These are phyloP conservation scores for Allolobophora icterica DNA, from an alignment of 2,888 invertebrate genomes.

Conservation along the genomic window DNA sequence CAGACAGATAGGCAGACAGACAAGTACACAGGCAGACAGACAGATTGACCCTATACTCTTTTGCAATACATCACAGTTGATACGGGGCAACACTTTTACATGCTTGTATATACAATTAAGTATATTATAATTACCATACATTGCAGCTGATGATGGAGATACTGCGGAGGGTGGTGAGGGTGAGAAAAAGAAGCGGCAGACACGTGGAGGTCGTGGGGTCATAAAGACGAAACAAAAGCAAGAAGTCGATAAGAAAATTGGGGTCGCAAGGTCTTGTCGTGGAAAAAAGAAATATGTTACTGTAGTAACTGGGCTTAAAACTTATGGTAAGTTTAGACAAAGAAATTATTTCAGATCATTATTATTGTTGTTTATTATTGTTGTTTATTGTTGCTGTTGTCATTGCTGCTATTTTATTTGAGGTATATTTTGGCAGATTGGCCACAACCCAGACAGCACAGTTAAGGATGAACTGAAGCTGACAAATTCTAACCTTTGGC, in stretches of 20 bases:
- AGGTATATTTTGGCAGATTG: background rate
- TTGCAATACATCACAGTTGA: background rate
- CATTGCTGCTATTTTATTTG: background rate
- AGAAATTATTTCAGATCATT: background rate
- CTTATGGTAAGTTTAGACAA: constrained; percentile 77
- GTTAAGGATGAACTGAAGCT: too few species aligned
- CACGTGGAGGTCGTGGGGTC: constrained; percentile 94
- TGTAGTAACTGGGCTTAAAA: constrained; percentile 91
- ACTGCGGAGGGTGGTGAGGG: constrained; percentile 67
- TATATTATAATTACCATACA: background rate
- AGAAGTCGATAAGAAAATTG: constrained; percentile 62
- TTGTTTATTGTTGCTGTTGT: too few species aligned
- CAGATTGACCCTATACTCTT: too few species aligned
- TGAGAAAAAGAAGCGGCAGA: constrained; percentile 94
- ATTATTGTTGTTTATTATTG: background rate
- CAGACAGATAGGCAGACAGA: background rate
- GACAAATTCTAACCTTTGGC: too few species aligned
- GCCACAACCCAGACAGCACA: too few species aligned
- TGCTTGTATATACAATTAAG: too few species aligned
- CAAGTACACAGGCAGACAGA: background rate
- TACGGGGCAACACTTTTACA: background rate
- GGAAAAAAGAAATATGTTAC: constrained; percentile 99
- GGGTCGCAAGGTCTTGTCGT: constrained; percentile 73
- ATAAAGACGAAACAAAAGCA: constrained; percentile 86
- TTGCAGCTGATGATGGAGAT: constrained; percentile 28